phyloP scores from a whole-genome alignment of 2,888 invertebrate genomes.

The Platycnemis pennipes region DNA sequence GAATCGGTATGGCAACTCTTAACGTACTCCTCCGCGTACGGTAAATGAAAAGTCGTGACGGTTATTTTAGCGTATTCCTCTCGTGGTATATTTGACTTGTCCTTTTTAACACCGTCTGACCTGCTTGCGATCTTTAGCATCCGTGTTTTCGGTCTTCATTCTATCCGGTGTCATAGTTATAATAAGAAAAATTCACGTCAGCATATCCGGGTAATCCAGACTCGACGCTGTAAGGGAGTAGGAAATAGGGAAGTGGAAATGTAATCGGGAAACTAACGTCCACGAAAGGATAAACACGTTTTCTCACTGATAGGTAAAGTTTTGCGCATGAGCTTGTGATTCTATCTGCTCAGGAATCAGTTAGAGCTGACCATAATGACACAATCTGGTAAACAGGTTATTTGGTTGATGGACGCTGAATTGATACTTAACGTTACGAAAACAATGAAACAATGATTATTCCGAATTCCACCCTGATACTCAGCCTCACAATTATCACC shows the following conservation, averaged over 20 bases:
- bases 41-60: background rate
- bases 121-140: background rate
- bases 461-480: too few relatives aligned
- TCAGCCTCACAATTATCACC: too few relatives aligned
- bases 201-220: background rate
- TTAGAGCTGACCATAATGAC: background rate
- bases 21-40: background rate
- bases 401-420: too few relatives aligned
- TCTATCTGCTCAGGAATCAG: background rate
- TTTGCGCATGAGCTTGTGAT: too few relatives aligned
- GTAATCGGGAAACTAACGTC: background rate
- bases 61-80: background rate
- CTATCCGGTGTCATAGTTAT: background rate
- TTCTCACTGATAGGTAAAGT: too few relatives aligned
- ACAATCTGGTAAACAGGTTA: background rate
- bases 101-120: background rate
- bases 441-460: too few relatives aligned
- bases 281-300: background rate
- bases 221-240: background rate
- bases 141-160: background rate
- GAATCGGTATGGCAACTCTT: too few relatives aligned
- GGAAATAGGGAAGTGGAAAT: background rate
- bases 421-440: too few relatives aligned
- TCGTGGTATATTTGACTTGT: background rate
- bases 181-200: background rate